These are phyloP conservation scores for Pandemis cinnamomeana DNA, from an alignment of 2,888 invertebrate genomes.

Conservation along the genomic window DNA sequence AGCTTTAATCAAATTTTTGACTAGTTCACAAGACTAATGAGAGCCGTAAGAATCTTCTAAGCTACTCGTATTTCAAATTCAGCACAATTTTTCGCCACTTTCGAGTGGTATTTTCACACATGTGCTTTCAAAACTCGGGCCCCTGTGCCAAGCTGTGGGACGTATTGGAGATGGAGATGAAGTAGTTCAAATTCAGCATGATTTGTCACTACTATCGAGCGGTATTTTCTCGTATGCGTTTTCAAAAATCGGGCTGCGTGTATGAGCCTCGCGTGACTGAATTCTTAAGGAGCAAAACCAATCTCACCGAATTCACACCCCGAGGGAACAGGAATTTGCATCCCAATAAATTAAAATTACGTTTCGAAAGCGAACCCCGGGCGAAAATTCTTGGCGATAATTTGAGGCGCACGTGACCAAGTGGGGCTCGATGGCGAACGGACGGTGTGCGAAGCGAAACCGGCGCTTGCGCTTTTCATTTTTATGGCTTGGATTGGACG, in stretches of 20 bases:
- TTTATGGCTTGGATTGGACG: not conserved
- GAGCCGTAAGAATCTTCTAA: no score
- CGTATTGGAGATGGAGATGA: no score
- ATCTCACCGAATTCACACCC: constrained; percentile 41
- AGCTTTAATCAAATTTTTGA: no score
- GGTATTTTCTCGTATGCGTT: no score
- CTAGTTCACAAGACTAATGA: no score
- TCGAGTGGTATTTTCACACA: no score
- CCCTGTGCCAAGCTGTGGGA: no score
- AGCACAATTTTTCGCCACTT: no score
- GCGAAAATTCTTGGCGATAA: constrained; percentile 47
- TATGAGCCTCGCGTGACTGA: constrained; percentile 37
- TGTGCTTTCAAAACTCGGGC: no score
- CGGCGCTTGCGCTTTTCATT: not conserved
- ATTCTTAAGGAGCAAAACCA: constrained; percentile 37
- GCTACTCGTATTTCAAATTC: no score
- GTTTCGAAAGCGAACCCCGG: constrained; percentile 48
- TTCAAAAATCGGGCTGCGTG: not conserved
- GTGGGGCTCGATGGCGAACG: constrained; percentile 49
- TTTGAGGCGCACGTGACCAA: constrained; percentile 53
- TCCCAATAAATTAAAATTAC: constrained; percentile 54
- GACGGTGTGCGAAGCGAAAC: constrained; percentile 33
- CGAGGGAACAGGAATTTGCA: constrained; percentile 47
- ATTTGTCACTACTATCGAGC: no score
- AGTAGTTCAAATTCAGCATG: no score